phyloP scores from a whole-genome alignment of 2,888 invertebrate genomes.

The Agrochola litura region DNA sequence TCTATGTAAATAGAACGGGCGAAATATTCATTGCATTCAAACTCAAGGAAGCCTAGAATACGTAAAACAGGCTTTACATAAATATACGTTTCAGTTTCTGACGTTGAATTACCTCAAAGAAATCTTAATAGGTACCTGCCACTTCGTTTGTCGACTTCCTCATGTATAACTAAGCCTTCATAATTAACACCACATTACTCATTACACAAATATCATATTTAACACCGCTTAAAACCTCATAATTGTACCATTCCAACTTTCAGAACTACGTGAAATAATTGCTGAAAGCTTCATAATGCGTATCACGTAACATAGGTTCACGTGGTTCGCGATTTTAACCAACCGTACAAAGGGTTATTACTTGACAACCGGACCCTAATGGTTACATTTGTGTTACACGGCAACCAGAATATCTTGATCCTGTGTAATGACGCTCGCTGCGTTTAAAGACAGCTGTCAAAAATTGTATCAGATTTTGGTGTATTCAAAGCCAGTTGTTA shows the following conservation, averaged over 20 bases:
- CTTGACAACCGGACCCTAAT: constrained; percentile 61
- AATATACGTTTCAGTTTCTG: background rate
- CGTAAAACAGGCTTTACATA: background rate
- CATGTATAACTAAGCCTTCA: background rate
- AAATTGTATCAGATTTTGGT: background rate
- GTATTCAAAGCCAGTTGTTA: background rate
- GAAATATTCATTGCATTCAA: background rate
- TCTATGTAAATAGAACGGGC: no score
- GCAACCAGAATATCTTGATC: constrained; percentile 12
- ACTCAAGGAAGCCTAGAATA: background rate
- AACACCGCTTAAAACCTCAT: constrained; percentile 25
- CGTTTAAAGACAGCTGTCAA: background rate
- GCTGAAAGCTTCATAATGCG: constrained; percentile 36
- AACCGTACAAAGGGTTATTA: constrained; percentile 50
- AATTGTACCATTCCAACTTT: constrained; percentile 13
- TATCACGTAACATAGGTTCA: constrained; percentile 53
- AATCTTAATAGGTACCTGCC: background rate
- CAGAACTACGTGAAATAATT: constrained; percentile 41
- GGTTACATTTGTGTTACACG: constrained; percentile 39
- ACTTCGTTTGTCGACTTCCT: background rate
- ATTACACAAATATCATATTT: background rate
- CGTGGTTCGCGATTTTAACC: constrained; percentile 24
- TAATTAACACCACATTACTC: constrained; percentile 5
- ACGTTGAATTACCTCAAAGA: background rate
- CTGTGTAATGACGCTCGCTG: background rate